Percentiles rank a stretch among this genome's conserved stretches.
Conservation (phyloP, 2,888 invertebrate genomes). For the Gnatocerus cornutus region DNA sequence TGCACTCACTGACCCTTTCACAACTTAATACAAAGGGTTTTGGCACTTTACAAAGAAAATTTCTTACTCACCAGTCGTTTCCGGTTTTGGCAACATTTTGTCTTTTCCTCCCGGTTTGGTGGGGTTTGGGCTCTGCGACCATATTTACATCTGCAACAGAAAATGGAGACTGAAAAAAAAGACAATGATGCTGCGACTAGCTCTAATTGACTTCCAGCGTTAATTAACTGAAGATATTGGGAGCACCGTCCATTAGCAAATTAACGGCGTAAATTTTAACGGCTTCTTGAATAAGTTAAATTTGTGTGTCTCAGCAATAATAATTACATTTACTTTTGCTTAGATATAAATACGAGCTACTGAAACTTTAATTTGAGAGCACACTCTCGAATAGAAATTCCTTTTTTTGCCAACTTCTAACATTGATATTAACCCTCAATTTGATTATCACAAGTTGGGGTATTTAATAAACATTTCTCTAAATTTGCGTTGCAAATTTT, state of each 20-base stretch:
- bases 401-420: too few species aligned
- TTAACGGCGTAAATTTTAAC: slow-evolving; percentile 52
- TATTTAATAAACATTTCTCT: slow-evolving; percentile 1
- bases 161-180: not conserved
- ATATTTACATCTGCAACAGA: slow-evolving; percentile 81
- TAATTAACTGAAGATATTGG: slow-evolving; percentile 12
- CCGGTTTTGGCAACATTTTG: slow-evolving; percentile 80
- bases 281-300: slow-evolving; percentile 53
- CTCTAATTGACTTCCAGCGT: not conserved
- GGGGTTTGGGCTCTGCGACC: slow-evolving; percentile 84
- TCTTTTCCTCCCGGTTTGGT: slow-evolving; percentile 79
- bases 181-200: not conserved
- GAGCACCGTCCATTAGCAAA: slow-evolving; percentile 44
- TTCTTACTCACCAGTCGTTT: slow-evolving; percentile 77
- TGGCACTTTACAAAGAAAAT: slow-evolving; percentile 12
- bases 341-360: too few species aligned
- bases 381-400: not conserved
- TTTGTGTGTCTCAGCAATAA: slow-evolving; percentile 45
- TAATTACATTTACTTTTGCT: slow-evolving; percentile 37
- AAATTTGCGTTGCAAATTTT: slow-evolving; percentile 20
- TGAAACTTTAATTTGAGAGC: slow-evolving; percentile 23
- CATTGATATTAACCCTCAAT: slow-evolving; percentile 9
- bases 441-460: slow-evolving; percentile 3
- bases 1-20: slow-evolving; percentile 36
- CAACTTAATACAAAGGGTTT: not conserved